A percentile compares a stretch with the other conserved stretches of the same genome.
Evolutionary conservation across 2,797 vertebrate genomes (phyloP).

Genomic region (Fundulus diaphanus): DNA sequence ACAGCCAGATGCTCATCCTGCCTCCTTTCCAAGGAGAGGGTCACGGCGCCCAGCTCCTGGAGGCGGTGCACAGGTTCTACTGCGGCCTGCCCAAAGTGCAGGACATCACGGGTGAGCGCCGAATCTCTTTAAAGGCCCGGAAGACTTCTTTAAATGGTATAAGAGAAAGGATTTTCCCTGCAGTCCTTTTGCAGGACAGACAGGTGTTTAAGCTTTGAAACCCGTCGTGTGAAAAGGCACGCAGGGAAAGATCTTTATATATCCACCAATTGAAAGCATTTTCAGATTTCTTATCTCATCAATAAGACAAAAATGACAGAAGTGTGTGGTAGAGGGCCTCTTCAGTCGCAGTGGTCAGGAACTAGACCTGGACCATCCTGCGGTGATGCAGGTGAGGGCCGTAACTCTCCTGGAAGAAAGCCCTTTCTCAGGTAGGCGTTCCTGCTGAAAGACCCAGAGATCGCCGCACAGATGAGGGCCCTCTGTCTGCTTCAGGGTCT

Average conservation of each 20-base stretch:
- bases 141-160: background rate
- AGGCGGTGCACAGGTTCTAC: constrained; percentile 95
- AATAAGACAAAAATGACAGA: background rate
- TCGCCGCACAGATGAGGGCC: background rate
- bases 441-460: background rate
- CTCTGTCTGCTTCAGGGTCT: background rate
- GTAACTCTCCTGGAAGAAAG: background rate
- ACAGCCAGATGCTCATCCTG: constrained; percentile 96
- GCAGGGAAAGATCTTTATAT: too few species aligned
- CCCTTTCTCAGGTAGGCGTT: background rate
- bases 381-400: background rate
- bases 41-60: constrained; percentile 95
- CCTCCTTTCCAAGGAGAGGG: constrained; percentile 98
- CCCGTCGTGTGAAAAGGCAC: constrained; percentile 49
- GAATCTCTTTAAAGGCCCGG: background rate
- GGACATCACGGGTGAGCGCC: constrained; percentile 93
- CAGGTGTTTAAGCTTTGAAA: constrained; percentile 43
- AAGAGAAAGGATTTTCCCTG: too few species aligned
- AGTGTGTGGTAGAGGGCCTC: too few species aligned
- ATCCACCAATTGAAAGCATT: background rate
- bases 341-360: background rate
- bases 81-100: constrained; percentile 90
- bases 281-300: background rate
- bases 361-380: too few species aligned
- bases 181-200: constrained; percentile 20